Evolutionary conservation across 2,113 vertebrate genomes (phyloP), one percentile per base, ranked within the genome.

Genomic region (Tragelaphus scriptus): DNA sequence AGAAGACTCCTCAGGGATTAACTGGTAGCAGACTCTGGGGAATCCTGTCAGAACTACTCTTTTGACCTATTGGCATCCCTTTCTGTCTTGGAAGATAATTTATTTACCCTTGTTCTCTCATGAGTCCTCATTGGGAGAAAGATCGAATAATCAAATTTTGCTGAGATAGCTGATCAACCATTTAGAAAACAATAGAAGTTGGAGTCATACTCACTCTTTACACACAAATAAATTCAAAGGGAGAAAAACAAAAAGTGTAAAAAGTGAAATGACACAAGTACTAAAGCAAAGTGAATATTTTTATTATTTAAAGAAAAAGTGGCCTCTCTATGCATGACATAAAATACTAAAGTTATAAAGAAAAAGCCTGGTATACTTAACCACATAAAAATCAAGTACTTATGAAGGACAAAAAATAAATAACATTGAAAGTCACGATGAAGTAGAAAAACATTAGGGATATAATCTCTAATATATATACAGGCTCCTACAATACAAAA

Each of bases 381-480:
- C 61, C 51, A 91, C 77, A 80, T 92, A 90, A 92, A 94, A 97
- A 71, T 58, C 92, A 95, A 95, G 85, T 94, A 58, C 68, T 88
- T 86, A 80, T 36, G 68, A 95, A 95, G 71, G 91, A 92, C 75
- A 91, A 97, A 96, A 95, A 95, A 88, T 90, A 93, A 93, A 87
- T 91, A 91, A 88, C 56, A 28, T 55, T 96, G 61, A 93, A 97
- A 95, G 82, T 92, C 88, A 84, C 1, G 56, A 91, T 26, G 56
- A 95, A 97, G 80, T 87, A 95, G 85, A 58, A 96, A 95, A 96
- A 88, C 36, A 88, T 77, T 75, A 93, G 81, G 44, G 87, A 75
- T 88, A 88, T 36, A 77, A 58, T 61, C 51, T 91, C 44, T 88
- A 94, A 59, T 59, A 90, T 44, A 40, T 55, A 51, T 95, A 97